Conservation (phyloP, 2,797 vertebrate genomes). For the Synanceia verrucosa region DNA sequence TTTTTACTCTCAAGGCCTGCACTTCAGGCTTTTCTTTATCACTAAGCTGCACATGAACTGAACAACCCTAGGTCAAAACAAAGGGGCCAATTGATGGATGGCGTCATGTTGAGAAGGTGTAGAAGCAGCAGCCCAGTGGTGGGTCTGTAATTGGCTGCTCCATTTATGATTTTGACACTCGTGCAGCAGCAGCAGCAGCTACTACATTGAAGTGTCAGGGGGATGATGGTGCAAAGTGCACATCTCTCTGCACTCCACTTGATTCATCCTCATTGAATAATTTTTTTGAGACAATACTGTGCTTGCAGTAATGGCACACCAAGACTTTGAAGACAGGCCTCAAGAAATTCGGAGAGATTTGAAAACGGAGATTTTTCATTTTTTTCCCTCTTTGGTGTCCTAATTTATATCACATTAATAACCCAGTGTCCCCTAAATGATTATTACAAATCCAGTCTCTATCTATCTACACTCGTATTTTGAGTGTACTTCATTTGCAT, state of each 20-base stretch:
- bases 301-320: conserved; percentile 10
- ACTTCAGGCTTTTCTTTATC: neutral
- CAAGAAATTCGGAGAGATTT: neutral
- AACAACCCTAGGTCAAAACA: conserved; percentile 22
- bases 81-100: neutral
- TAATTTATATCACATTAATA: no score
- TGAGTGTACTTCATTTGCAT: no score
- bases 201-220: conserved; percentile 5
- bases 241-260: conserved; percentile 17
- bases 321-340: neutral
- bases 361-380: neutral
- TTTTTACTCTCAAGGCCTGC: neutral
- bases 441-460: no score
- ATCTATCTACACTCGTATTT: no score
- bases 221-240: conserved; percentile 2
- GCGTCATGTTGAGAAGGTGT: neutral
- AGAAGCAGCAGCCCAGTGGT: conserved; percentile 17
- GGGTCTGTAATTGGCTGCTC: conserved; percentile 47
- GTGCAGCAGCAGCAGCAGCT: conserved; percentile 17
- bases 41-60: neutral
- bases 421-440: no score
- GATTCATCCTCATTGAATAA: conserved; percentile 31
- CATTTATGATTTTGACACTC: conserved; percentile 22
- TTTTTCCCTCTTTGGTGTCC: neutral
- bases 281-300: conserved; percentile 29